These are phyloP conservation scores for Progne subis DNA, from an alignment of 2,113 vertebrate species.

Conservation along the genomic window DNA sequence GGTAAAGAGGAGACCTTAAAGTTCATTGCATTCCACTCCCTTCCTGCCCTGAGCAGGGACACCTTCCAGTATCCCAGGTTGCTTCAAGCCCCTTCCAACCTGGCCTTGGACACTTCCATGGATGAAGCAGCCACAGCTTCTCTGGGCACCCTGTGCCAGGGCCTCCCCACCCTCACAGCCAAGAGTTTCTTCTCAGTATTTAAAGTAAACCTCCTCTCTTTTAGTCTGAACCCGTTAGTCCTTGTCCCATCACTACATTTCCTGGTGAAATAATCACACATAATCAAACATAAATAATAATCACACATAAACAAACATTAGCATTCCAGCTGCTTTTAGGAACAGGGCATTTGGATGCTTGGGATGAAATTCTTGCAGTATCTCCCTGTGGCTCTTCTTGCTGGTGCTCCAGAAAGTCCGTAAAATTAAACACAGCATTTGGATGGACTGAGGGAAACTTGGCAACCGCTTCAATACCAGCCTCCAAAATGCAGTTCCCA, in stretches of 20 bases:
- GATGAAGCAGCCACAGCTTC: background rate
- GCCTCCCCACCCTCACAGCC: accelerated
- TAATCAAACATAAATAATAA: background rate
- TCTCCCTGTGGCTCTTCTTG: background rate
- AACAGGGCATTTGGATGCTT: background rate
- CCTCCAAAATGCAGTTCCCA: slow-evolving; percentile 21
- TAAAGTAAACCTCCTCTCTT: background rate
- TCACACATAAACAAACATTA: background rate
- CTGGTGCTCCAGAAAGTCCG: background rate
- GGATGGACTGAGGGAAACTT: background rate
- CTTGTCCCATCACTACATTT: background rate
- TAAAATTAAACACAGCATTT: background rate
- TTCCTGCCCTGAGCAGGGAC: background rate
- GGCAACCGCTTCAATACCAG: background rate
- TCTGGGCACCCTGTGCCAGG: background rate
- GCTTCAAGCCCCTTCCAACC: accelerated
- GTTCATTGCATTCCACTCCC: background rate
- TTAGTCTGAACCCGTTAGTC: background rate
- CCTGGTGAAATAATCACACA: background rate
- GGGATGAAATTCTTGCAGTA: background rate
- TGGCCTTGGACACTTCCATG: background rate
- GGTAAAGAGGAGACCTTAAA: background rate
- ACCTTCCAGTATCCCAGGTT: accelerated
- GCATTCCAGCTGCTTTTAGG: background rate
- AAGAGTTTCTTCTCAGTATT: background rate